Percentiles rank a stretch among this genome's conserved stretches.
Evolutionary conservation across 2,888 invertebrate genomes (phyloP).

Genomic region (Yponomeuta evonymella): DNA sequence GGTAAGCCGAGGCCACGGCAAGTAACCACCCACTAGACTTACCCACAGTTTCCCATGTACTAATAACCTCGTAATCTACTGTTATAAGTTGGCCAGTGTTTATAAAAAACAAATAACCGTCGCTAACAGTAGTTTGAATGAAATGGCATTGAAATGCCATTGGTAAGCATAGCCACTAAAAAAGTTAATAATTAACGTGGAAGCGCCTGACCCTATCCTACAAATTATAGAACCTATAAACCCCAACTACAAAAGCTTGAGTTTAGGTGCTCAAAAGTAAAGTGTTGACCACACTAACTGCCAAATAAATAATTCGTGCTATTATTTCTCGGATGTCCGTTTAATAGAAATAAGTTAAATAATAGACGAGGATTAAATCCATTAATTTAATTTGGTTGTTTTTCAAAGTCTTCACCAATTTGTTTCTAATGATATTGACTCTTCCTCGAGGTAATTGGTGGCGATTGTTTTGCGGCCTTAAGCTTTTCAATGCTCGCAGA

Average conservation of each 20-base stretch:
- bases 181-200: too few relatives aligned
- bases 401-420: background rate
- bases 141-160: too few relatives aligned
- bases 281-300: background rate
- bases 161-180: too few relatives aligned
- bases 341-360: background rate
- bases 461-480: background rate
- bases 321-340: slow-evolving; percentile 1
- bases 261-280: background rate
- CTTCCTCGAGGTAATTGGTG: background rate
- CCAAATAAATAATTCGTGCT: background rate
- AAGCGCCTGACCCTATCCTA: too few relatives aligned
- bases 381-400: background rate
- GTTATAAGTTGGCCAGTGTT: too few relatives aligned
- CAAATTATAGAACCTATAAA: too few relatives aligned
- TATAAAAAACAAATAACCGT: too few relatives aligned
- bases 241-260: background rate
- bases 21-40: too few relatives aligned
- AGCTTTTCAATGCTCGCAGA: background rate
- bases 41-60: too few relatives aligned
- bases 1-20: too few relatives aligned
- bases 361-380: background rate
- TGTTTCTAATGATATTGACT: background rate
- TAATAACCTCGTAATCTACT: too few relatives aligned
- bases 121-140: too few relatives aligned